Evolutionary conservation across 1,140 invertebrate genomes (phyloP).

Genomic region (Trichoplusia ni): DNA sequence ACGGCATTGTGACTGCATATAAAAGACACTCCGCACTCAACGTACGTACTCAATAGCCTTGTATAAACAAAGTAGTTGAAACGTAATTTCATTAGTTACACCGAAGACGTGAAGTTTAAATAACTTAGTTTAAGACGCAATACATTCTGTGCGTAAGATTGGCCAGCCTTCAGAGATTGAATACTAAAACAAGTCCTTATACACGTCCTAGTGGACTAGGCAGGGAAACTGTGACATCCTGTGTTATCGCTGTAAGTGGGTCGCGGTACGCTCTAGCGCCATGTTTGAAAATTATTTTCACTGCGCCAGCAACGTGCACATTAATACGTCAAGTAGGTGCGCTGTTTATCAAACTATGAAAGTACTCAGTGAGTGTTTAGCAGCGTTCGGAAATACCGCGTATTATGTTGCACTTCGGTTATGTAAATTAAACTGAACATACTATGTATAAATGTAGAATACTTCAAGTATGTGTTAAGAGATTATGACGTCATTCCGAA

Average conservation of each 20-base stretch:
- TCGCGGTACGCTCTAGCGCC: conserved; percentile 53
- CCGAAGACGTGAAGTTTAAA: not conserved
- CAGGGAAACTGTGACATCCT: conserved; percentile 72
- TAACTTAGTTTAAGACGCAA: conserved; percentile 17
- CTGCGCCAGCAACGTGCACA: conserved; percentile 45
- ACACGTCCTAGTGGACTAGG: conserved; percentile 31
- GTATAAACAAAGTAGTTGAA: not conserved
- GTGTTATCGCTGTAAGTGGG: conserved; percentile 73
- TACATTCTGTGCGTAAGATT: conserved; percentile 2
- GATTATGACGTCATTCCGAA: not conserved
- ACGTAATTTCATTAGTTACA: conserved; percentile 21
- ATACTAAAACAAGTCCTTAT: not conserved
- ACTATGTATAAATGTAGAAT: no score
- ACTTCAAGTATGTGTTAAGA: not conserved
- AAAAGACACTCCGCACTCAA: not conserved
- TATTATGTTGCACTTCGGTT: conserved; percentile 10
- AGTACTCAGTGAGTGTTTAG: conserved; percentile 34
- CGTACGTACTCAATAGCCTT: not conserved
- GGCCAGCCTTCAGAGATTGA: no score
- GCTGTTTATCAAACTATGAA: conserved; percentile 58
- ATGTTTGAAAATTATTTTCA: conserved; percentile 77
- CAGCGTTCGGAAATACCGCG: conserved; percentile 16
- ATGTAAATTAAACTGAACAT: conserved; percentile 16
- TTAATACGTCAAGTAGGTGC: conserved; percentile 40
- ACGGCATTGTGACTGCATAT: not conserved